phyloP scores from a whole-genome alignment of 2,888 invertebrate species.

The Drosophila mulleri region DNA sequence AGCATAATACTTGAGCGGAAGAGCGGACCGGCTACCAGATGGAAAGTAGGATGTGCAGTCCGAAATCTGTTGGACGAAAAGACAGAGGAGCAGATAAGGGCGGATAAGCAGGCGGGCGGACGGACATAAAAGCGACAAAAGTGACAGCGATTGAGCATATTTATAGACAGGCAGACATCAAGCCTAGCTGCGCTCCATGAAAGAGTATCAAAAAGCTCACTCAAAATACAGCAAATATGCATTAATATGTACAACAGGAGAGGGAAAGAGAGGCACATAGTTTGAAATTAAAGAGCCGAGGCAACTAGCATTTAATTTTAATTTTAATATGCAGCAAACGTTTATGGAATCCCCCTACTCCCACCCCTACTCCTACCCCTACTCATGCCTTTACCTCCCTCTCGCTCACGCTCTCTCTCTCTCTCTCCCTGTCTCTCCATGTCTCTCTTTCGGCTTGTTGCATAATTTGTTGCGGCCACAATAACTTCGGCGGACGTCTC shows the following conservation, averaged over 20 bases:
- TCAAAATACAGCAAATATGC: not conserved
- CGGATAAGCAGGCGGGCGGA: too few relatives aligned
- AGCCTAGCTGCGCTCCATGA: not conserved
- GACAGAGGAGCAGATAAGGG: not conserved
- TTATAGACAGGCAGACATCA: not conserved
- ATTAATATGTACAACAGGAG: not conserved
- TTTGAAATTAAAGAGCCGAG: not conserved
- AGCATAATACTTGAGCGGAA: not conserved
- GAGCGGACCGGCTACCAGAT: not conserved
- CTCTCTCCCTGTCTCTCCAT: not conserved
- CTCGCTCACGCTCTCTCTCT: conserved; percentile 1
- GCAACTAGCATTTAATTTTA: conserved; percentile 9
- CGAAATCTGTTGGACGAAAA: too few relatives aligned
- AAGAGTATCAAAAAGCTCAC: not conserved
- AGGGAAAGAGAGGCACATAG: not conserved
- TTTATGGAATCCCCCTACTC: conserved; percentile 42
- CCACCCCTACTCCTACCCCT: not conserved
- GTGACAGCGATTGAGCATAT: too few relatives aligned
- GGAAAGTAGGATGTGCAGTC: not conserved
- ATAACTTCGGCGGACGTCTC: conserved; percentile 54
- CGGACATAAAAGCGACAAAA: too few relatives aligned
- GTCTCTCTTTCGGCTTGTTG: conserved; percentile 52
- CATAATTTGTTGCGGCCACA: conserved; percentile 85
- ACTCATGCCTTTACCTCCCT: not conserved
- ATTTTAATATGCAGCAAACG: conserved; percentile 55